Conservation (phyloP, 2,888 invertebrate species). For the Masnerella sp. region DNA sequence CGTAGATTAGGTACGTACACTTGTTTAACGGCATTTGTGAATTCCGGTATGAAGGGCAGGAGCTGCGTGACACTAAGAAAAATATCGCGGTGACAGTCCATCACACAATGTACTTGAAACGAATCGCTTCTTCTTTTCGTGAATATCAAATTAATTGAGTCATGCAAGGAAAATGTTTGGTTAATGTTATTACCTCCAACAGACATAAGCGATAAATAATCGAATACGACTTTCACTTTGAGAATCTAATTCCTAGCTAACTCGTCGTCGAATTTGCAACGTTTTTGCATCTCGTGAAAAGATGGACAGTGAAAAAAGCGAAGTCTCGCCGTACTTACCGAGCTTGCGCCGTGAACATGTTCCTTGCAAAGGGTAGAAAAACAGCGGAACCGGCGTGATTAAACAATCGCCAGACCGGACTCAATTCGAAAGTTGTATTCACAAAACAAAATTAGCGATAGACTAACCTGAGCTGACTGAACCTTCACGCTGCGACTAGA, state of each 20-base stretch:
- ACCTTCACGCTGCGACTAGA: conserved; percentile 74
- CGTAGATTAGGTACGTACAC: conserved; percentile 76
- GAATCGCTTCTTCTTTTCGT: conserved; percentile 57
- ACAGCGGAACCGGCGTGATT: conserved; percentile 60
- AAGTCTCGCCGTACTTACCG: conserved; percentile 74
- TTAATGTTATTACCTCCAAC: conserved; percentile 49
- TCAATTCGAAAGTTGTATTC: conserved; percentile 63
- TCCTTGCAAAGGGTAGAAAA: conserved; percentile 71
- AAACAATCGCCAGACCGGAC: conserved; percentile 55
- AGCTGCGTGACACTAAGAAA: conserved; percentile 57
- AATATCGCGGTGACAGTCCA: conserved; percentile 55
- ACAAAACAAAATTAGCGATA: conserved; percentile 73
- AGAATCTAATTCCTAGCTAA: no score
- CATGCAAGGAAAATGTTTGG: conserved; percentile 57
- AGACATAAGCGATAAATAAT: conserved; percentile 33
- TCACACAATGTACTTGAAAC: conserved; percentile 49
- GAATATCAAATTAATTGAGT: conserved; percentile 54
- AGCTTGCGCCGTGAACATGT: conserved; percentile 74
- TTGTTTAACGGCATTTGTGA: conserved; percentile 60
- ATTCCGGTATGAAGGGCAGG: conserved; percentile 55
- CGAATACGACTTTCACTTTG: no score
- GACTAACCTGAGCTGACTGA: conserved; percentile 76
- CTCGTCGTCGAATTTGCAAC: no score
- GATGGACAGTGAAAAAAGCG: conserved; percentile 20
- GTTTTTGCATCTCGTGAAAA: conserved; percentile 25